Conservation (phyloP, 2,113 vertebrate species). For the Gymnogyps californianus region DNA sequence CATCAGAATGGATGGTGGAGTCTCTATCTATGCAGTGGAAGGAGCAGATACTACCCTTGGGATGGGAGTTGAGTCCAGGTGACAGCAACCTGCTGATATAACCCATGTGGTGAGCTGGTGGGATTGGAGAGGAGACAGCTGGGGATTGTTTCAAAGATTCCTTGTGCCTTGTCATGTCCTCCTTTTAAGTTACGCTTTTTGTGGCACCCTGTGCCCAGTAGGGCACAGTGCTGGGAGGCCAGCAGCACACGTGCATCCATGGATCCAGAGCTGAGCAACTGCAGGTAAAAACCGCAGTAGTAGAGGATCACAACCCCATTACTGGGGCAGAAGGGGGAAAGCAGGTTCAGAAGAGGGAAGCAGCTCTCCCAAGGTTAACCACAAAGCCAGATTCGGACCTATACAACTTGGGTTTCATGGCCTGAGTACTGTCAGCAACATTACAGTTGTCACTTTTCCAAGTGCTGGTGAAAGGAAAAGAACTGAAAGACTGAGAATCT, state of each 20-base stretch:
- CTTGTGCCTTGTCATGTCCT: background rate
- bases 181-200: background rate
- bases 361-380: background rate
- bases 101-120: background rate
- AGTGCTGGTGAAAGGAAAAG: background rate
- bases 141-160: background rate
- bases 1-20: background rate
- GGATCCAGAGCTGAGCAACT: background rate
- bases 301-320: background rate
- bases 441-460: background rate
- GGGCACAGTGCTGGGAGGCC: background rate
- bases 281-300: background rate
- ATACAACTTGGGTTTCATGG: background rate
- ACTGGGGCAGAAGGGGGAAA: background rate
- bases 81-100: background rate
- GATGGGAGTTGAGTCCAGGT: background rate
- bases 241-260: background rate
- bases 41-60: background rate
- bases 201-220: background rate
- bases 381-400: background rate
- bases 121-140: background rate
- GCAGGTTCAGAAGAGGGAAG: background rate
- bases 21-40: background rate
- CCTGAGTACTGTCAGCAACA: background rate
- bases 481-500: background rate